Evolutionary conservation across 2,888 invertebrate species (phyloP), one percentile per base, ranked within the genome.

Genomic region (Chirona hameri): DNA sequence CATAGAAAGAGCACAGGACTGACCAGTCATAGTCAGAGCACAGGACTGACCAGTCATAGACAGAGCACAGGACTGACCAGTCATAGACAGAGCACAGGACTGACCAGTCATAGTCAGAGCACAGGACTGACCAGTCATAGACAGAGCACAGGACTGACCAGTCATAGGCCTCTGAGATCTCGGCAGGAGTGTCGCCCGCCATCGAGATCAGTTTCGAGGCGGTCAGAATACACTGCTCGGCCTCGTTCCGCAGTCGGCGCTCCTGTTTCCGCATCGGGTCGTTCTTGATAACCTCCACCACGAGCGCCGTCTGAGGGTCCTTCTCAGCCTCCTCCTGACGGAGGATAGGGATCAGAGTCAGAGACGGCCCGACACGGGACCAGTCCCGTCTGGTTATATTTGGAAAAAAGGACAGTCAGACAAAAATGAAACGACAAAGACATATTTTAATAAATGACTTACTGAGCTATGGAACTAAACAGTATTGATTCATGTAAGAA

Each of bases 141-240:
- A 39, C 39, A 2, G 7, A 7, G 39, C 39, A 7, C 39, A 39
- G 39, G 39, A 39, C 39, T 39, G 39, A 72, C 72, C 72, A 82
- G 82, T 76, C 31, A 76, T 72, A 65, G 5, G 55, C 0, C 31
- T 31, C 46, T n/a, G 24, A n/a, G 27, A 81, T 24, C 57, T 57
- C 81, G 29, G 24, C 55, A 15, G 82, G 82, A n/a, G 83, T 84
- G 55, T 85, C 85, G 72, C 85, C 93, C 27, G 93, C 91, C 4
- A 95, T 94, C 0, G 96, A 93, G 86, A 97, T 95, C n/a, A 97
- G 90, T 88, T 95, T 95, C 15, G 96, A 95, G 29, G 95, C 93
- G 85, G 93, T 94, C 82, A 96, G 91, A 86, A 97, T 94, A 85
- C 93, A 93, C 86, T 93, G 92, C 86, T 96, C 96, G 0, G 95